A percentile compares a stretch with the other conserved stretches of the same genome.
These are phyloP conservation scores for Melozone crissalis DNA, from an alignment of 2,113 vertebrate species.

Conservation along the genomic window DNA sequence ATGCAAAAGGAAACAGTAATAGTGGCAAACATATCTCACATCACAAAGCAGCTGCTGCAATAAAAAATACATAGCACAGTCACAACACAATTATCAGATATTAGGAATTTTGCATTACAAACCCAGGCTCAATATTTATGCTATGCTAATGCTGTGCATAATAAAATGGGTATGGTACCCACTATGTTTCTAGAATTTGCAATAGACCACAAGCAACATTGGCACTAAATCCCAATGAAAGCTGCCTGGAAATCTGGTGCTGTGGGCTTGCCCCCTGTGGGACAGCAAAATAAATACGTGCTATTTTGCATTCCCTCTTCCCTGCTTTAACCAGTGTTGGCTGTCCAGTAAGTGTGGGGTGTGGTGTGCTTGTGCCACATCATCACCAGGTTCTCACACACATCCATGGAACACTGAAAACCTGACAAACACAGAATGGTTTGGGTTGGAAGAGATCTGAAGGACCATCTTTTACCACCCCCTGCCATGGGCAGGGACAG, in stretches of 20 bases:
- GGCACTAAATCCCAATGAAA: neutral
- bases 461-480: no score
- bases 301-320: neutral
- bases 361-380: neutral
- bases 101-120: conserved; percentile 22
- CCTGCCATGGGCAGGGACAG: no score
- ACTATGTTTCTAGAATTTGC: neutral
- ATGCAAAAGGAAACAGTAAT: conserved; percentile 43
- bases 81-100: conserved; percentile 41
- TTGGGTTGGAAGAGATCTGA: no score
- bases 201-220: neutral
- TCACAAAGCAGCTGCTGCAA: neutral
- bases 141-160: neutral
- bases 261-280: neutral
- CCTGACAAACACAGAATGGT: neutral
- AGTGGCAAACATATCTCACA: conserved; percentile 45
- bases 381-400: neutral
- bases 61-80: conserved; percentile 34
- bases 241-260: neutral
- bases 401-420: neutral
- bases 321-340: neutral
- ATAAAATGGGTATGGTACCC: neutral
- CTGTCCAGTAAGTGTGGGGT: no score
- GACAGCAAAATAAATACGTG: neutral
- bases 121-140: neutral